These are phyloP conservation scores for Gymnogyps californianus DNA, from an alignment of 2,113 vertebrate species.

Conservation along the genomic window DNA sequence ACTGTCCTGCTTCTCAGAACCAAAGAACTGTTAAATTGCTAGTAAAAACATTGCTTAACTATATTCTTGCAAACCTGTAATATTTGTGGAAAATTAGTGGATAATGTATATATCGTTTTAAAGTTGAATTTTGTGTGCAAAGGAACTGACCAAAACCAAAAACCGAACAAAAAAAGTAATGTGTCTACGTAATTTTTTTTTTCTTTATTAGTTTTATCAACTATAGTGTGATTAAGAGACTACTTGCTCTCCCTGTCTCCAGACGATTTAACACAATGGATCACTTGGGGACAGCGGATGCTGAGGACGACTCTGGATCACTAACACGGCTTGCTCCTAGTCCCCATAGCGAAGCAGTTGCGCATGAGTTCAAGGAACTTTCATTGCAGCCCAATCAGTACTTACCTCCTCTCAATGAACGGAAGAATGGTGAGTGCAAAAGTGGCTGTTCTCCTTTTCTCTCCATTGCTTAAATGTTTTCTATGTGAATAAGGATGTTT, in stretches of 20 bases:
- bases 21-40: neutral
- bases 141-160: neutral
- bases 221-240: neutral
- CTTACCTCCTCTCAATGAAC: slow-evolving; percentile 89
- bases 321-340: slow-evolving; percentile 82
- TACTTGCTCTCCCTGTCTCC: neutral
- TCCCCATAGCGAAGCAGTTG: slow-evolving; percentile 94
- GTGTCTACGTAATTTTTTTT: neutral
- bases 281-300: slow-evolving; percentile 68
- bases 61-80: neutral
- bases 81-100: neutral
- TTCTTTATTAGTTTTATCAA: neutral
- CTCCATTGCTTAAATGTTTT: neutral
- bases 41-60: neutral
- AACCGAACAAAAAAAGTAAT: neutral
- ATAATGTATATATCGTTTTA: accelerated
- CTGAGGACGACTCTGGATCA: slow-evolving; percentile 80
- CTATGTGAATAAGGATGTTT: neutral
- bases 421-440: slow-evolving; percentile 88
- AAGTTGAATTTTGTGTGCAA: neutral
- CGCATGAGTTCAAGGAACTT: slow-evolving; percentile 91
- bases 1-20: neutral
- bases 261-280: slow-evolving; percentile 78
- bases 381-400: slow-evolving; percentile 86
- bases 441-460: neutral